A percentile compares a stretch with the other conserved stretches of the same genome.
Conservation (phyloP, 2,797 vertebrate species). For the Pipistrellus pipistrellus region DNA sequence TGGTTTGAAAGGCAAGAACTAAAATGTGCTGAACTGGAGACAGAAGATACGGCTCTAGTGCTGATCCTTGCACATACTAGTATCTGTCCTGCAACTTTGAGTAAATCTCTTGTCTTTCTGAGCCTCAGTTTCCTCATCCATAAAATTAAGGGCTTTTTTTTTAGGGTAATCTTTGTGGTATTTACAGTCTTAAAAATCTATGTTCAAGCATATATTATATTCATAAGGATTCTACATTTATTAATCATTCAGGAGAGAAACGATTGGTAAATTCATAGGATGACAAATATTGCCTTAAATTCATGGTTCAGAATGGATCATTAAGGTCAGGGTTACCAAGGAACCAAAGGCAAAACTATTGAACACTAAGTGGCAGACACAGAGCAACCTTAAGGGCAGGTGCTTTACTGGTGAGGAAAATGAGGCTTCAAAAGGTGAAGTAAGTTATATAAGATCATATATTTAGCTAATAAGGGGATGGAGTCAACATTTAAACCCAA, state of each 20-base stretch:
- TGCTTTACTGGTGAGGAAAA: neutral
- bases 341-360: neutral
- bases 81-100: neutral
- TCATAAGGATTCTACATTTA: neutral
- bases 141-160: neutral
- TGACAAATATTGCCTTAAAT: conserved; percentile 40
- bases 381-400: neutral
- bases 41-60: neutral
- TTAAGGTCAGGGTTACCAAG: neutral
- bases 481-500: neutral
- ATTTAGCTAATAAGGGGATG: neutral
- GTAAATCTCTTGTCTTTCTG: neutral
- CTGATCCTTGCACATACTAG: neutral
- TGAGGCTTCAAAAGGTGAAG: conserved; percentile 4
- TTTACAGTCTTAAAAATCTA: conserved; percentile 14
- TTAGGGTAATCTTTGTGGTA: neutral
- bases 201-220: neutral
- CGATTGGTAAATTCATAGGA: neutral
- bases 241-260: neutral
- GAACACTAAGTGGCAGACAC: conserved; percentile 3
- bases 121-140: neutral
- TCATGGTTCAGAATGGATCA: neutral
- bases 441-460: neutral
- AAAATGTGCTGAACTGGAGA: neutral
- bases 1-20: neutral